These are phyloP conservation scores for Ranitomeya imitator DNA, from an alignment of 2,113 vertebrate species.

Conservation along the genomic window DNA sequence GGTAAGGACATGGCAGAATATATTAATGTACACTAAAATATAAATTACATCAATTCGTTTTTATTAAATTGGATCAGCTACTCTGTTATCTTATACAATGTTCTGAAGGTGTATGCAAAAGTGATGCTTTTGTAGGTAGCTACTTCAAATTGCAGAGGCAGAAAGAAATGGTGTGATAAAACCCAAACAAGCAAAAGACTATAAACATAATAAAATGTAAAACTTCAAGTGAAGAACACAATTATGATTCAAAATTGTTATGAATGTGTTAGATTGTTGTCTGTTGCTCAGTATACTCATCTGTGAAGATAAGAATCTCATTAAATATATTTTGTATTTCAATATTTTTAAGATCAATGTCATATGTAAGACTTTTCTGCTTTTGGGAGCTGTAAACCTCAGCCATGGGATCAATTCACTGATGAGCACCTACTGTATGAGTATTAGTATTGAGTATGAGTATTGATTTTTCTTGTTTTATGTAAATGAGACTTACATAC, in stretches of 20 bases:
- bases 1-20: no score
- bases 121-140: no score
- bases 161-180: not conserved
- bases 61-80: no score
- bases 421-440: not conserved
- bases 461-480: no score
- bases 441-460: not conserved
- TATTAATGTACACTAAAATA: no score
- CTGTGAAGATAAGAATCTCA: constrained; percentile 3
- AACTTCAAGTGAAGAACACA: not conserved
- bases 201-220: constrained; percentile 25
- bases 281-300: constrained; percentile 5
- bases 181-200: not conserved
- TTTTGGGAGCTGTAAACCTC: not conserved
- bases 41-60: no score
- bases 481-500: no score
- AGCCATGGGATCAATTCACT: not conserved
- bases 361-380: not conserved
- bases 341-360: not conserved
- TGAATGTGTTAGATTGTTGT: not conserved
- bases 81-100: no score
- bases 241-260: not conserved
- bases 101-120: no score
- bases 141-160: not conserved
- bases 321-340: not conserved